These are phyloP conservation scores for Myrmecobius fasciatus DNA, from an alignment of 2,113 vertebrate species.

Conservation along the genomic window DNA sequence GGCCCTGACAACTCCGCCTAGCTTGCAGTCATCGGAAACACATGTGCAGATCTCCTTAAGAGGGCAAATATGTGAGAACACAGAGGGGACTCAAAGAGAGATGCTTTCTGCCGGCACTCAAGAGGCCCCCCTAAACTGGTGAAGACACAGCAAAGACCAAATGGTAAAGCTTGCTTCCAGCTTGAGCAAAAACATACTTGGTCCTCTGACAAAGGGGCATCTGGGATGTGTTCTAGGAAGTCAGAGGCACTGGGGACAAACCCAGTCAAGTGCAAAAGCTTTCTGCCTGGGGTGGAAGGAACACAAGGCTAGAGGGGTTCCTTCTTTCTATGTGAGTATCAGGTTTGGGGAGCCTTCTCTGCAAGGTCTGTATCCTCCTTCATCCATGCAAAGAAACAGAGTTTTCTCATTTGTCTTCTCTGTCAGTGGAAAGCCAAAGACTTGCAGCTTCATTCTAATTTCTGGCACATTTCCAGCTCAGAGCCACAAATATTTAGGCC, in stretches of 20 bases:
- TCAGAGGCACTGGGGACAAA: conserved; percentile 29
- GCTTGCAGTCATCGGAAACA: conserved; percentile 78
- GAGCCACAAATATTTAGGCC: conserved; percentile 3
- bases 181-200: conserved; percentile 2
- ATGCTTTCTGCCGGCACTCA: conserved; percentile 53
- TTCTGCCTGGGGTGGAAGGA: not conserved
- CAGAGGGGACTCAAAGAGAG: conserved; percentile 25
- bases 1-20: conserved; percentile 75
- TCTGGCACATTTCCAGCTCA: conserved; percentile 44
- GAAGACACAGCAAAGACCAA: conserved; percentile 10
- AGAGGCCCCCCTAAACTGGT: conserved; percentile 32
- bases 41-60: conserved; percentile 72
- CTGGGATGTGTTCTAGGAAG: not conserved
- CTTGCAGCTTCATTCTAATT: conserved; percentile 18
- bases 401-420: conserved; percentile 75
- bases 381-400: conserved; percentile 73
- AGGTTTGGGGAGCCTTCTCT: conserved; percentile 57
- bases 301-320: not conserved
- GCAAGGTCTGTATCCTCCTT: conserved; percentile 63
- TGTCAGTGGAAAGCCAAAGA: conserved; percentile 53
- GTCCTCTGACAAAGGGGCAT: not conserved
- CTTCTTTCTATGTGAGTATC: not conserved
- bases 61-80: conserved; percentile 62
- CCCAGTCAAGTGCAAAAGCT: not conserved
- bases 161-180: conserved; percentile 33